Conservation (phyloP, 1,140 invertebrate species). For the Euglossa dilemma region DNA sequence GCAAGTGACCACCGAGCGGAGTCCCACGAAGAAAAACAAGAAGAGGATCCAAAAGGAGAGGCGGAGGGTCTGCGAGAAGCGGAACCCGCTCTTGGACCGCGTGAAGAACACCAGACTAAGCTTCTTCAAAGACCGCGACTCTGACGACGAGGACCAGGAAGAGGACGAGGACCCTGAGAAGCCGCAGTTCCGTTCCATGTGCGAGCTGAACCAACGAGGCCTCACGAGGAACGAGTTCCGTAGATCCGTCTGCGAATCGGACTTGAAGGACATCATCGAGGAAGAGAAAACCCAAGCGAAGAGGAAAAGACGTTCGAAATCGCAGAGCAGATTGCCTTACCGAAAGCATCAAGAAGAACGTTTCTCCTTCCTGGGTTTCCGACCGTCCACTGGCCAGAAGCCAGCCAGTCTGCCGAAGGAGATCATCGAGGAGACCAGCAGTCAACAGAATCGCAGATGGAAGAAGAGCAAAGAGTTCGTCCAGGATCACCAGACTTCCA, state of each 20-base stretch:
- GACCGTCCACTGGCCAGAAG: constrained; percentile 61
- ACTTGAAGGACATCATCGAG: constrained; percentile 75
- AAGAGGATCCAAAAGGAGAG: constrained; percentile 80
- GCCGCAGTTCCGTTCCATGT: constrained; percentile 73
- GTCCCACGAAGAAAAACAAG: constrained; percentile 78
- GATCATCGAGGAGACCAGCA: not conserved
- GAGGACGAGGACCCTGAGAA: constrained; percentile 73
- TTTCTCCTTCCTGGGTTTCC: constrained; percentile 74
- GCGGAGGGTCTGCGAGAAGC: constrained; percentile 84
- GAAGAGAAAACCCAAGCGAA: constrained; percentile 71
- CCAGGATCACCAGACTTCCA: constrained; percentile 1
- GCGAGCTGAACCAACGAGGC: constrained; percentile 64
- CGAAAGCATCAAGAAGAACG: constrained; percentile 69
- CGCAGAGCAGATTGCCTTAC: constrained; percentile 73
- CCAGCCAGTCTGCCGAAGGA: constrained; percentile 37
- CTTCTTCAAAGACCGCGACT: constrained; percentile 85
- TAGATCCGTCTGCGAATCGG: constrained; percentile 75
- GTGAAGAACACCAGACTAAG: constrained; percentile 88
- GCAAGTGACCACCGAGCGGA: constrained; percentile 79
- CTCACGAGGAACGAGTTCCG: constrained; percentile 74
- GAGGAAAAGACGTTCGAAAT: constrained; percentile 78
- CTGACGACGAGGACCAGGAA: constrained; percentile 80
- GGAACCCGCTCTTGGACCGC: constrained; percentile 87
- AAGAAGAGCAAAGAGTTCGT: constrained; percentile 56
- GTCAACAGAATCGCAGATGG: constrained; percentile 52